These are phyloP conservation scores for Bufotes viridis DNA, from an alignment of 2,797 vertebrate genomes.

Conservation along the genomic window DNA sequence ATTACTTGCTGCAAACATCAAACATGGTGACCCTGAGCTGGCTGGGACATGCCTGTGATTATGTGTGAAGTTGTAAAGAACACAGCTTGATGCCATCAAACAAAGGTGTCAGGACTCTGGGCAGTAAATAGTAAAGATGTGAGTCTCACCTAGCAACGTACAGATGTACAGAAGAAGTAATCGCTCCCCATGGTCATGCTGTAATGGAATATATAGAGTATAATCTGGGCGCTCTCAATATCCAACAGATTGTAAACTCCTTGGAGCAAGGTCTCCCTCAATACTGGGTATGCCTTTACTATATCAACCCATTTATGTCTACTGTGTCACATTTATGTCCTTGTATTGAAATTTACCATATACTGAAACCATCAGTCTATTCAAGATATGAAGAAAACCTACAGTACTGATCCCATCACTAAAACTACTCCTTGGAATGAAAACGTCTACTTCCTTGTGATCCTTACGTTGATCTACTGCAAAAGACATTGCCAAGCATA, in stretches of 20 bases:
- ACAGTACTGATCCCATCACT: background rate
- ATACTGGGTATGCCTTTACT: background rate
- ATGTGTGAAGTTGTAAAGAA: constrained; percentile 44
- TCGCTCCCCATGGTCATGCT: constrained; percentile 18
- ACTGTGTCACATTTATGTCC: background rate
- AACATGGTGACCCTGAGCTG: constrained; percentile 17
- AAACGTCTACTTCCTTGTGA: background rate
- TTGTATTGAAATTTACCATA: background rate
- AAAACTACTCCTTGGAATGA: background rate
- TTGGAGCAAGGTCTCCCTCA: background rate
- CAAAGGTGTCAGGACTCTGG: constrained; percentile 30
- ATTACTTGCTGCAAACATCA: constrained; percentile 19
- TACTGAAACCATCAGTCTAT: background rate
- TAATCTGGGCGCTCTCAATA: constrained; percentile 12
- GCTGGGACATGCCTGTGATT: constrained; percentile 23
- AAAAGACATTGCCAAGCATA: too few relatives aligned
- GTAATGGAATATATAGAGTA: constrained; percentile 30
- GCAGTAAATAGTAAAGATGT: constrained; percentile 22
- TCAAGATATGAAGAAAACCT: background rate
- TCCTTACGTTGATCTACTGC: background rate
- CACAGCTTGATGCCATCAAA: constrained; percentile 45
- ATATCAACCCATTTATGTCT: background rate
- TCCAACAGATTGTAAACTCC: constrained; percentile 20
- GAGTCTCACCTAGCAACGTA: constrained; percentile 33
- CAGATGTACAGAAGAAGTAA: constrained; percentile 13